Conservation (phyloP, 53 echinoderm and acorn worm species). For the Holothuria scabra region DNA sequence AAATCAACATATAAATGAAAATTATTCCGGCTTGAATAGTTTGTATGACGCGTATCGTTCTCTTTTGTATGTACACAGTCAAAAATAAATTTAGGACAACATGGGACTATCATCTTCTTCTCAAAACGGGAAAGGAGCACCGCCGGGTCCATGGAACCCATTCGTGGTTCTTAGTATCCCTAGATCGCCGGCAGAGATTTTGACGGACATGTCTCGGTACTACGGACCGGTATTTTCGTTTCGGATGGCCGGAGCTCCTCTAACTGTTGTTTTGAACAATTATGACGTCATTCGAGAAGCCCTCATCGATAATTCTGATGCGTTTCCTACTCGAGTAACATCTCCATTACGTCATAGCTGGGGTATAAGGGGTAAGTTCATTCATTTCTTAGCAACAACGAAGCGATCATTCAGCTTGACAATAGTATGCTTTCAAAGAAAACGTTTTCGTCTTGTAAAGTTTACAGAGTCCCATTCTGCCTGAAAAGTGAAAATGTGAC, state of each 20-base stretch:
- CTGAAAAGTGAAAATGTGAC: too few relatives aligned
- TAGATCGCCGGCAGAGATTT: slow-evolving; percentile 2
- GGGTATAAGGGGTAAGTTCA: slow-evolving; percentile 7
- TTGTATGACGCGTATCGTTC: too few relatives aligned
- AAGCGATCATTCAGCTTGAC: too few relatives aligned
- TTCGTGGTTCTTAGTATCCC: background rate
- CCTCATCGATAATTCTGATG: background rate
- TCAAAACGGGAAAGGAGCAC: background rate
- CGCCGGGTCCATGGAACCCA: slow-evolving; percentile 27
- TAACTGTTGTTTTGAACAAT: slow-evolving; percentile 18
- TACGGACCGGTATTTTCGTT: slow-evolving; percentile 30
- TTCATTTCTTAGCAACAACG: too few relatives aligned
- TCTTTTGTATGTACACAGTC: too few relatives aligned
- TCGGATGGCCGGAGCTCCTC: slow-evolving; percentile 6
- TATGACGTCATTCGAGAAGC: slow-evolving; percentile 10
- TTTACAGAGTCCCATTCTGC: too few relatives aligned
- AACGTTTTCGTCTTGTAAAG: too few relatives aligned
- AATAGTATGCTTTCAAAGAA: too few relatives aligned
- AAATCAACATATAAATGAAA: too few relatives aligned
- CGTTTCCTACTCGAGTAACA: slow-evolving; percentile 28
- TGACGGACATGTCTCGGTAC: background rate
- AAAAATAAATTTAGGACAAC: too few relatives aligned
- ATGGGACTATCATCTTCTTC: background rate
- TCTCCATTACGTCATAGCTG: slow-evolving; percentile 18
- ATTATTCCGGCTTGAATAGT: too few relatives aligned